These are phyloP conservation scores for Caenorhabditis briggsae DNA, from an alignment of 1,140 invertebrate genomes.

Conservation along the genomic window DNA sequence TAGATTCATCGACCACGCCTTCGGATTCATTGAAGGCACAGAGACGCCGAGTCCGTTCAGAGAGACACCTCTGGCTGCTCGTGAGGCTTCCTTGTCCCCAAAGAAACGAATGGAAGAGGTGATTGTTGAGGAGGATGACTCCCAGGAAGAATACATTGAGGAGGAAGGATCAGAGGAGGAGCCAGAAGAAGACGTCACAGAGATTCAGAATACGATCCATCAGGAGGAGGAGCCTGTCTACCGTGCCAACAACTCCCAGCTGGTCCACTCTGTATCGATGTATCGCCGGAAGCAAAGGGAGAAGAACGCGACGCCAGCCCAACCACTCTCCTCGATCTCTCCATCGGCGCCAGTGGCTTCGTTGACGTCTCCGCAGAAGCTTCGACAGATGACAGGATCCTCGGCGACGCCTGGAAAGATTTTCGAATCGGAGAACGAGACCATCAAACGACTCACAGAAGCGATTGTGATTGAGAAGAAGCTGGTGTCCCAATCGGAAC, in stretches of 20 bases:
- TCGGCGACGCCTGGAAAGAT: not conserved
- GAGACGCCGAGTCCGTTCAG: not conserved
- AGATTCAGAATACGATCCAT: not conserved
- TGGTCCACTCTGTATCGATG: constrained; percentile 20
- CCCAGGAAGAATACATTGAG: not conserved
- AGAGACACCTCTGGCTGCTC: not conserved
- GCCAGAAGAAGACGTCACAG: too few species aligned
- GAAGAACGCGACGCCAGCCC: not conserved
- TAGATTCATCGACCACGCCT: constrained; percentile 29
- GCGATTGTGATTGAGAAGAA: not conserved
- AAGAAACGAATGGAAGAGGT: not conserved
- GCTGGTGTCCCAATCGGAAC: not conserved
- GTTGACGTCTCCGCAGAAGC: constrained; percentile 22
- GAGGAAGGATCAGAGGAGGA: too few species aligned
- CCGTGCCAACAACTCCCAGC: not conserved
- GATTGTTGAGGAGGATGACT: not conserved
- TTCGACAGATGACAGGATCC: not conserved
- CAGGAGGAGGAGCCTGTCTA: not conserved
- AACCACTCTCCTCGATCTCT: not conserved
- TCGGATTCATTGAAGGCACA: constrained; percentile 43
- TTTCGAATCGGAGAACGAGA: not conserved
- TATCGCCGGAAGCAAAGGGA: constrained; percentile 1
- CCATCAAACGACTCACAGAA: not conserved
- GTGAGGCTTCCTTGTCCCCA: not conserved
- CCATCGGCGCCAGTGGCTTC: constrained; percentile 9